Evolutionary conservation across 1,140 invertebrate genomes (phyloP).

Genomic region (Berghia stephanieae): DNA sequence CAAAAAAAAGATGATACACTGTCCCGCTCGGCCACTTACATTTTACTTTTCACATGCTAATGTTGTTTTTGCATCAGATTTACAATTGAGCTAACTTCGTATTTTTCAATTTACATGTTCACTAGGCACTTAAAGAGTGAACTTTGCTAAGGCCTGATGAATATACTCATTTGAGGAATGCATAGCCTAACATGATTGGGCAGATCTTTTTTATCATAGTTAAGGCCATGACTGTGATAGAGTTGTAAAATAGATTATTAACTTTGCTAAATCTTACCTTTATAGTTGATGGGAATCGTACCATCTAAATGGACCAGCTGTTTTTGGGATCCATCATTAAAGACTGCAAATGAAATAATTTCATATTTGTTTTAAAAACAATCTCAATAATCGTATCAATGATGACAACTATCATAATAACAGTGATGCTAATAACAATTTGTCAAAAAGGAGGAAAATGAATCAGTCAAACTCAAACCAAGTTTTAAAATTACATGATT

Average conservation of each 20-base stretch:
- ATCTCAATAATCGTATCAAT: too few species aligned
- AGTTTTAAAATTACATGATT: background rate
- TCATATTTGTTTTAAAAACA: too few species aligned
- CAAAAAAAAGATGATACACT: background rate
- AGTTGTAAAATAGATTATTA: background rate
- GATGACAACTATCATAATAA: too few species aligned
- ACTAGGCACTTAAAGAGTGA: background rate
- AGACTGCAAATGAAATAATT: constrained; percentile 73
- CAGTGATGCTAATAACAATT: background rate
- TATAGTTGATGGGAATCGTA: constrained; percentile 91
- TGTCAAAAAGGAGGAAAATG: too few species aligned
- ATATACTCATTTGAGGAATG: too few species aligned
- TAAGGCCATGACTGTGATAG: too few species aligned
- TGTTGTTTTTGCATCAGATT: background rate
- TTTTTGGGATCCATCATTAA: constrained; percentile 87
- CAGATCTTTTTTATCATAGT: too few species aligned
- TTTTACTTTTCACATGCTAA: background rate
- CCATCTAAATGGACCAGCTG: constrained; percentile 87
- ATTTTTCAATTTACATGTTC: background rate
- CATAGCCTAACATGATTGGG: too few species aligned
- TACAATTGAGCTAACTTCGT: background rate
- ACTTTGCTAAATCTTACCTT: constrained; percentile 71
- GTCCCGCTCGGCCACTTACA: background rate
- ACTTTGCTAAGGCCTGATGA: background rate
- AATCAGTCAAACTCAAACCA: background rate